Conservation (phyloP, 2,797 vertebrate species). For the Valencia hispanica region DNA sequence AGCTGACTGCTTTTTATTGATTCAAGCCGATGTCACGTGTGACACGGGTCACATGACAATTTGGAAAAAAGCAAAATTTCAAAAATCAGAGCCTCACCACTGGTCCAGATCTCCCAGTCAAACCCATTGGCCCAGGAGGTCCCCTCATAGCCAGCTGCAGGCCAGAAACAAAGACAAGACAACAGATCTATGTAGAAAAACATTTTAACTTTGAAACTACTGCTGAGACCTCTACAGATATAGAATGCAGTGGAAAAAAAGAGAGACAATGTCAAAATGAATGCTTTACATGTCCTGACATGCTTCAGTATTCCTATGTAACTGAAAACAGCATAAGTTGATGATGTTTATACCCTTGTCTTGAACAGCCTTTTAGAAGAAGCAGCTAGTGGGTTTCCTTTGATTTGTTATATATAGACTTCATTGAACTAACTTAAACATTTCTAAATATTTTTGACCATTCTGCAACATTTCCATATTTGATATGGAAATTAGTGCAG, state of each 20-base stretch:
- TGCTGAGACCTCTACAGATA: background rate
- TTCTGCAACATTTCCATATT: background rate
- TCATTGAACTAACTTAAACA: background rate
- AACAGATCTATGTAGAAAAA: slow-evolving; percentile 15
- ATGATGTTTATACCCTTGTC: background rate
- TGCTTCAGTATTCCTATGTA: background rate
- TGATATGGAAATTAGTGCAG: background rate
- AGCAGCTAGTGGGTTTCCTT: background rate
- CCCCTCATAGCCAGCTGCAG: slow-evolving; percentile 95
- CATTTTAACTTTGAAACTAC: background rate
- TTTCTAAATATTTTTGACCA: background rate
- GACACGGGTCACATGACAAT: background rate
- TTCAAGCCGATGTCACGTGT: background rate
- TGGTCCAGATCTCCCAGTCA: slow-evolving; percentile 97
- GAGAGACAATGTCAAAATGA: background rate
- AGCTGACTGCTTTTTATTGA: background rate
- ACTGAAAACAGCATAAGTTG: background rate
- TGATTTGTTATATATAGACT: background rate
- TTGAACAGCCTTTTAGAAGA: background rate
- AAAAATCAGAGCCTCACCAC: slow-evolving; percentile 86
- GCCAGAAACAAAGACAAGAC: slow-evolving; percentile 39
- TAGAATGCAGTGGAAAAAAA: background rate
- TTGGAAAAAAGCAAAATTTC: background rate
- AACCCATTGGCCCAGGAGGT: slow-evolving; percentile 95
- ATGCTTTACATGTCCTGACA: background rate